phyloP scores from a whole-genome alignment of 2,888 invertebrate genomes.

The Lycaena phlaeas region DNA sequence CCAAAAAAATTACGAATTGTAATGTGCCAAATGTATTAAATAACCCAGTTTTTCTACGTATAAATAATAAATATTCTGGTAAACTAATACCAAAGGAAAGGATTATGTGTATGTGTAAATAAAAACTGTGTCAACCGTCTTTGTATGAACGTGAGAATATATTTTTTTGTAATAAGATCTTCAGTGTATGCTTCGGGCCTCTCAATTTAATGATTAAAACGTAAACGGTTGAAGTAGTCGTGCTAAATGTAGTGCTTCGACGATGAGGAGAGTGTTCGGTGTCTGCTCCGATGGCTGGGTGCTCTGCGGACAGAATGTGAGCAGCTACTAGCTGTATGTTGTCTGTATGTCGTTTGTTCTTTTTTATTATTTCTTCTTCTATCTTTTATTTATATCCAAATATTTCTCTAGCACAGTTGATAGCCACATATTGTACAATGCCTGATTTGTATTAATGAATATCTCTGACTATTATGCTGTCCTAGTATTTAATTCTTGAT shows the following conservation, averaged over 20 bases:
- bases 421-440: background rate
- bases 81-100: too few relatives aligned
- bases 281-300: constrained; percentile 70
- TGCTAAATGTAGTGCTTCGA: too few relatives aligned
- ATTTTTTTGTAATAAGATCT: too few relatives aligned
- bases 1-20: background rate
- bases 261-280: constrained; percentile 71
- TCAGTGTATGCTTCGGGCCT: too few relatives aligned
- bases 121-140: too few relatives aligned
- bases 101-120: too few relatives aligned
- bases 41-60: background rate
- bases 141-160: too few relatives aligned
- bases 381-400: constrained; percentile 7
- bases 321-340: constrained; percentile 61
- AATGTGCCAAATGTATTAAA: background rate
- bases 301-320: constrained; percentile 70
- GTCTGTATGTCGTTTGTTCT: constrained; percentile 61
- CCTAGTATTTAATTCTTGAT: too few relatives aligned
- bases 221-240: too few relatives aligned
- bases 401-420: background rate
- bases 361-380: constrained; percentile 20
- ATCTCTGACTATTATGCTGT: background rate
- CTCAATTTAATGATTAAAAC: too few relatives aligned
- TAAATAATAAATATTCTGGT: too few relatives aligned
- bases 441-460: constrained; percentile 2